A percentile compares a stretch with the other conserved stretches of the same genome.
Conservation (phyloP, 1,140 invertebrate genomes). For the Procambarus virginalis region DNA sequence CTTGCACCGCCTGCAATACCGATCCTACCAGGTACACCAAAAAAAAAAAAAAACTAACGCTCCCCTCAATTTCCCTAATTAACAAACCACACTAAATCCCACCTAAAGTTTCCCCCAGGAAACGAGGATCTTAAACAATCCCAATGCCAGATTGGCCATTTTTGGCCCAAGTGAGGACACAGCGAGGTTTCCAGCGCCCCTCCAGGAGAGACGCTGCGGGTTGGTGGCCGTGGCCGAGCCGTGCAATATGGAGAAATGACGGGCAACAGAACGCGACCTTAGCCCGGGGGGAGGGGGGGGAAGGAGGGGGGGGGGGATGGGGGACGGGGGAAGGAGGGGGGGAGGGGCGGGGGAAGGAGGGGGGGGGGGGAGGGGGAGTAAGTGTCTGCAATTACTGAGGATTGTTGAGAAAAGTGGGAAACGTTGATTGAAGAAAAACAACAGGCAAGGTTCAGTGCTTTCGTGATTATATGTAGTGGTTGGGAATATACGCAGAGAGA, state of each 20-base stretch:
- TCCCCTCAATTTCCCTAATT: background rate
- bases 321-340: background rate
- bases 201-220: background rate
- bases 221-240: constrained; percentile 13
- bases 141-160: background rate
- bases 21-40: constrained; percentile 41
- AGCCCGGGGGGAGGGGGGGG: background rate
- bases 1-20: constrained; percentile 54
- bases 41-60: background rate
- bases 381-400: background rate
- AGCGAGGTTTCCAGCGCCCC: too few species aligned
- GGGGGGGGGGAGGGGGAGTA: background rate
- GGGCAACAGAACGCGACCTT: constrained; percentile 48
- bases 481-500: background rate
- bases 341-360: background rate
- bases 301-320: background rate
- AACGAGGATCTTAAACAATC: background rate
- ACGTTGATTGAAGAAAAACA: constrained; percentile 5
- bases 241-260: constrained; percentile 62
- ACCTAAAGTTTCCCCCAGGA: background rate
- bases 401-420: constrained; percentile 1
- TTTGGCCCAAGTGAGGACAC: too few species aligned
- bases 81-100: background rate
- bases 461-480: background rate
- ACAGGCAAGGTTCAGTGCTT: background rate